Evolutionary conservation across 92 coral and sea anemone species (phyloP).

Genomic region (Parazoanthus darwini): DNA sequence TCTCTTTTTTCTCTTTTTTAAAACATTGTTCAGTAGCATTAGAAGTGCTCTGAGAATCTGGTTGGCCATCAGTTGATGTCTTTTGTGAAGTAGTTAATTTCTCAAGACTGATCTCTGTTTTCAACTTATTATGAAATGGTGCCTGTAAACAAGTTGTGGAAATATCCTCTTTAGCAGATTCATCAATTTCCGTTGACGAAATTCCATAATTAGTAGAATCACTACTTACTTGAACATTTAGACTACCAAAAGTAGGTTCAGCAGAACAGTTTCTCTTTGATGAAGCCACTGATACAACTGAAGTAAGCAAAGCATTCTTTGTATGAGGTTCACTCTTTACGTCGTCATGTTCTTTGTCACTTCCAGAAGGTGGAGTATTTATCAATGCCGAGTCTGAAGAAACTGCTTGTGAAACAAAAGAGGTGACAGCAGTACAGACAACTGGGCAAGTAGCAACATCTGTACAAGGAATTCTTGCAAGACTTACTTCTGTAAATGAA

Average conservation of each 20-base stretch:
- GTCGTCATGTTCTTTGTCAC: background rate
- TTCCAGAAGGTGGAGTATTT: background rate
- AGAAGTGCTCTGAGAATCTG: background rate
- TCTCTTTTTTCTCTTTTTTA: background rate
- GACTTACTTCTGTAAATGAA: background rate
- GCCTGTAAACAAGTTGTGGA: background rate
- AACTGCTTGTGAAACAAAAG: background rate
- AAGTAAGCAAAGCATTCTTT: background rate
- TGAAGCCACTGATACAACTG: background rate
- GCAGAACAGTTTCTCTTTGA: background rate
- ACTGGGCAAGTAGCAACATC: background rate
- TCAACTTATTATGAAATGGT: background rate
- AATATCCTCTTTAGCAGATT: background rate
- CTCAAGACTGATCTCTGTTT: slow-evolving; percentile 5
- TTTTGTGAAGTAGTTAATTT: background rate
- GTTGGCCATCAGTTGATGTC: background rate
- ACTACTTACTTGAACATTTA: background rate
- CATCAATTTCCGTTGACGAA: background rate
- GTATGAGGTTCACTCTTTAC: background rate
- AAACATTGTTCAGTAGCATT: background rate
- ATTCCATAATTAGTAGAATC: background rate
- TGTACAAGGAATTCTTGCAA: background rate
- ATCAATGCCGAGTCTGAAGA: background rate
- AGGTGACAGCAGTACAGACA: background rate
- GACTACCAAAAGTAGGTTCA: slow-evolving; percentile 1